Percentiles rank a stretch among this genome's conserved stretches.
Conservation (phyloP, 2,888 invertebrate genomes). For the Acronicta aceris region DNA sequence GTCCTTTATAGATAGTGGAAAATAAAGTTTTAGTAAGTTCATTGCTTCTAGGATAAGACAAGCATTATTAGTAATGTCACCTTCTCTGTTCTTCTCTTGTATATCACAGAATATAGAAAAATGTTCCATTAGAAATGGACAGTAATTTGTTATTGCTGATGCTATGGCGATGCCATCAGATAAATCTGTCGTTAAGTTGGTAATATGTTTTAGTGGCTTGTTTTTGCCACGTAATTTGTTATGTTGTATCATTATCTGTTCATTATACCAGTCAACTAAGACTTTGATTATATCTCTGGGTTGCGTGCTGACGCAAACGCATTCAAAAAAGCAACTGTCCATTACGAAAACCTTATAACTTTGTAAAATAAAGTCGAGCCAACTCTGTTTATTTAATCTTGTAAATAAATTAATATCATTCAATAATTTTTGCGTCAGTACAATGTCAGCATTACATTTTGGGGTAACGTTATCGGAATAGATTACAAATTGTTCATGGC, state of each 20-base stretch:
- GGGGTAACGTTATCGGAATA: conserved; percentile 73
- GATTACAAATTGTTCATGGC: conserved; percentile 77
- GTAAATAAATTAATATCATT: conserved; percentile 68
- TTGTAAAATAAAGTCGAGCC: conserved; percentile 91
- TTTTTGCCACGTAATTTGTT: conserved; percentile 62
- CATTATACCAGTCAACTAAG: conserved; percentile 78
- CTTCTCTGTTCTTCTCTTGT: conserved; percentile 73
- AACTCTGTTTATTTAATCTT: conserved; percentile 84
- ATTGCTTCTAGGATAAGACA: conserved; percentile 88
- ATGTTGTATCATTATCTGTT: conserved; percentile 71
- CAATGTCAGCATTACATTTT: conserved; percentile 75
- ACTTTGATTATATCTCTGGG: conserved; percentile 75
- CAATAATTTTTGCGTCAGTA: conserved; percentile 69
- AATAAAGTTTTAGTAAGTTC: conserved; percentile 87
- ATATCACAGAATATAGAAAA: conserved; percentile 83
- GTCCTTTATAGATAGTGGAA: conserved; percentile 85
- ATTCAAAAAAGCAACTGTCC: conserved; percentile 84
- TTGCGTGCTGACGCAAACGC: conserved; percentile 74
- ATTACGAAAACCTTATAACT: conserved; percentile 89
- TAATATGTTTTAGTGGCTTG: conserved; percentile 68
- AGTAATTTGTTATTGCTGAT: conserved; percentile 87
- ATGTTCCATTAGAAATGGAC: conserved; percentile 87
- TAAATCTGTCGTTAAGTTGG: conserved; percentile 86
- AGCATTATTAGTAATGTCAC: conserved; percentile 88
- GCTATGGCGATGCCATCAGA: conserved; percentile 88